These are phyloP conservation scores for Eurytoma adleriae DNA, from an alignment of 2,888 invertebrate species.

Conservation along the genomic window DNA sequence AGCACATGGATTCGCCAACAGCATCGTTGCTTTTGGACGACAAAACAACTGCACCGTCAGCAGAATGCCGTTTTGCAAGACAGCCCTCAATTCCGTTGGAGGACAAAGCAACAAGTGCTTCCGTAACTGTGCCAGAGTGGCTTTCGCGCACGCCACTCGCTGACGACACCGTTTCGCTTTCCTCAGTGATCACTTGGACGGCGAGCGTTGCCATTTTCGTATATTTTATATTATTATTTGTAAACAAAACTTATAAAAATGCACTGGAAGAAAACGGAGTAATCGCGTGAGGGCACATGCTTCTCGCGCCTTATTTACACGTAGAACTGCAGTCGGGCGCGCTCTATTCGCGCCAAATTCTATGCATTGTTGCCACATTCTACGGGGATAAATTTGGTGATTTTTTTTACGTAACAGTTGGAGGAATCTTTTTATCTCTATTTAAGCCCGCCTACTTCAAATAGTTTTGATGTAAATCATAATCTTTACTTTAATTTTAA, in stretches of 20 bases:
- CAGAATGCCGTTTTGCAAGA: slow-evolving; percentile 24
- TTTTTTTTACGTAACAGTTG: not conserved
- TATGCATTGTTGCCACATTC: slow-evolving; percentile 26
- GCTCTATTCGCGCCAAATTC: slow-evolving; percentile 56
- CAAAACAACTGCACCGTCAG: slow-evolving; percentile 31
- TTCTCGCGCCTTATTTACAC: slow-evolving; percentile 32
- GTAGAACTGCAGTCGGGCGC: slow-evolving; percentile 17
- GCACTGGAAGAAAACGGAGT: not conserved
- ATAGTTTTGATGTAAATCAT: not conserved
- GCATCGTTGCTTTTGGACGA: slow-evolving; percentile 9
- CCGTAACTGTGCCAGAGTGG: slow-evolving; percentile 19
- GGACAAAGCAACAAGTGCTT: slow-evolving; percentile 33
- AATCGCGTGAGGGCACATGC: not conserved
- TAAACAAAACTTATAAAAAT: slow-evolving; percentile 20
- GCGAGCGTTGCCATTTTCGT: slow-evolving; percentile 37
- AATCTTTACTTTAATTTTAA: not conserved
- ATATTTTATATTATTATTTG: not conserved
- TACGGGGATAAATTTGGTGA: slow-evolving; percentile 8
- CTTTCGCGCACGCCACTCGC: slow-evolving; percentile 15
- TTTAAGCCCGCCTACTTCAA: not conserved
- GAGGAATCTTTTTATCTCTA: too few relatives aligned
- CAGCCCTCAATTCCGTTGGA: slow-evolving; percentile 19
- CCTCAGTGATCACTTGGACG: slow-evolving; percentile 13
- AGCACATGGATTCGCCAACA: too few relatives aligned
- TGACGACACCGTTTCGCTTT: slow-evolving; percentile 17